Conservation (phyloP, 2,888 invertebrate species). For the Eristalinus aeneus region DNA sequence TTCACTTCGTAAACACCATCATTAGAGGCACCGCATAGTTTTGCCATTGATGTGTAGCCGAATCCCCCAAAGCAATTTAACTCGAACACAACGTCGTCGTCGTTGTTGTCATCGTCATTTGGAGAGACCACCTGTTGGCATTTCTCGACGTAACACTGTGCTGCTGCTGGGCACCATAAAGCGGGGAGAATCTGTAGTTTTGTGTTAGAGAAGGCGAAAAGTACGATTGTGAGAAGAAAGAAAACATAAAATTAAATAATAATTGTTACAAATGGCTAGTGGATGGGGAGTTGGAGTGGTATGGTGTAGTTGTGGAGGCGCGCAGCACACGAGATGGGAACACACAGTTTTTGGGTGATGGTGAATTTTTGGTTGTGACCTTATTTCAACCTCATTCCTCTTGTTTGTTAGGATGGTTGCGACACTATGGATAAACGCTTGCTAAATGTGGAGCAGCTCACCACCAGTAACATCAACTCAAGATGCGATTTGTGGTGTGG, state of each 20-base stretch:
- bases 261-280: constrained; percentile 40
- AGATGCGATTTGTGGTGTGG: not conserved
- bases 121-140: constrained; percentile 61
- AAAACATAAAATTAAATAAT: constrained; percentile 44
- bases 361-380: not conserved
- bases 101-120: not conserved
- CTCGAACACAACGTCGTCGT: not conserved
- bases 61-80: not conserved
- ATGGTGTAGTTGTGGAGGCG: not conserved
- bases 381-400: not conserved
- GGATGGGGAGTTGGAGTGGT: not conserved
- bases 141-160: constrained; percentile 46
- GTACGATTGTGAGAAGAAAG: constrained; percentile 15
- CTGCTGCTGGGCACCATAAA: not conserved
- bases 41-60: constrained; percentile 38
- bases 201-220: not conserved
- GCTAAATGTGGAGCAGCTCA: not conserved
- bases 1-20: constrained; percentile 5
- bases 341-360: not conserved
- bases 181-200: not conserved
- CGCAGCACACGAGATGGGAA: not conserved
- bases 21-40: constrained; percentile 21
- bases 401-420: not conserved
- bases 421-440: not conserved
- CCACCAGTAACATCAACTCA: not conserved